Evolutionary conservation across 2,888 invertebrate species (phyloP).

Genomic region (Strigamia crassipes): DNA sequence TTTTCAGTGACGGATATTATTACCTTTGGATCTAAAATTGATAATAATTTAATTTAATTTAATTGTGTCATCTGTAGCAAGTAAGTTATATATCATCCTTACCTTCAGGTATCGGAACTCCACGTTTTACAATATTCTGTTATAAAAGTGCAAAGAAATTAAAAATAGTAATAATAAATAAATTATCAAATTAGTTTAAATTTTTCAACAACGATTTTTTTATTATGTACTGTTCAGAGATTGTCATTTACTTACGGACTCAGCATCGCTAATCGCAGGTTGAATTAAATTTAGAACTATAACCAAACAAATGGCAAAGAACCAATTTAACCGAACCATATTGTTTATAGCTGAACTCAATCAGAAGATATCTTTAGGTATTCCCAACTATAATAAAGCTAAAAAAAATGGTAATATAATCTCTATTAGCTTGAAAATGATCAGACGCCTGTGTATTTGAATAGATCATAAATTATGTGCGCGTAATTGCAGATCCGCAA

Average conservation of each 20-base stretch:
- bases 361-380: background rate
- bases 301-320: background rate
- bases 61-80: background rate
- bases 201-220: background rate
- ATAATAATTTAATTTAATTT: background rate
- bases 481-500: background rate
- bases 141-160: background rate
- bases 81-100: background rate
- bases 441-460: background rate
- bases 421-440: background rate
- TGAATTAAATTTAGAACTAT: background rate
- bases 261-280: background rate
- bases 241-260: background rate
- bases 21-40: background rate
- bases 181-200: background rate
- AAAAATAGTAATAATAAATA: background rate
- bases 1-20: background rate
- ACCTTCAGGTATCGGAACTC: background rate
- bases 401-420: background rate
- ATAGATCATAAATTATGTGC: background rate
- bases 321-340: background rate
- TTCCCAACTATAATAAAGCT: background rate
- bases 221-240: background rate
- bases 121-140: background rate
- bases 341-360: background rate